Evolutionary conservation across 2,797 vertebrate species (phyloP).

Genomic region (Sternotherus odoratus): DNA sequence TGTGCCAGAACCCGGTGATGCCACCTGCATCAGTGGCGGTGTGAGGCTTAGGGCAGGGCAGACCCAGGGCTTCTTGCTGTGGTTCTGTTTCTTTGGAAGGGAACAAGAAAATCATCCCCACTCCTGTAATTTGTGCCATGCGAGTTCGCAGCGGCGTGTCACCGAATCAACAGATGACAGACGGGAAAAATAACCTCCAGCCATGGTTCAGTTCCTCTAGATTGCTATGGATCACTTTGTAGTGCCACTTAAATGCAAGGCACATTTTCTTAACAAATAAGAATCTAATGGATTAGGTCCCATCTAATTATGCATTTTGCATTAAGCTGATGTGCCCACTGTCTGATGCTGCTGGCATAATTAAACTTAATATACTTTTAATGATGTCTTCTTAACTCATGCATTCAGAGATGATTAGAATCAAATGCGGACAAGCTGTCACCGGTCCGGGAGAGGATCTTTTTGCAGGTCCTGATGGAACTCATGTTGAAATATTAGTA

Average conservation of each 20-base stretch:
- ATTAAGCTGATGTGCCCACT: conserved; percentile 67
- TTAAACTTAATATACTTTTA: conserved; percentile 86
- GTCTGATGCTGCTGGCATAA: conserved; percentile 78
- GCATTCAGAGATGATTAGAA: conserved; percentile 79
- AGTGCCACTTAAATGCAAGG: conserved; percentile 59
- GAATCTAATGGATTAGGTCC: conserved; percentile 78
- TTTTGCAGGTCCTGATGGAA: conserved; percentile 21
- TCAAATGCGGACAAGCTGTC: conserved; percentile 75
- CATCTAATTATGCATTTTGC: conserved; percentile 81
- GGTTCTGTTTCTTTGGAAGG: background rate
- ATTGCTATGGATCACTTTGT: conserved; percentile 1
- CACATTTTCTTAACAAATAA: conserved; percentile 80
- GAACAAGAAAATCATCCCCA: background rate
- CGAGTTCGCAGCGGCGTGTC: rapidly evolving
- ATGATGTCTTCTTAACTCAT: conserved; percentile 83
- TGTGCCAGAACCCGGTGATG: background rate
- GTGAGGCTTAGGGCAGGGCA: background rate
- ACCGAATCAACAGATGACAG: background rate
- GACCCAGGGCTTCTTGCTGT: background rate
- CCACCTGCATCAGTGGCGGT: background rate
- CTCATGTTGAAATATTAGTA: conserved; percentile 71
- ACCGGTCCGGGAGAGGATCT: conserved; percentile 65
- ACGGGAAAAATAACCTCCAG: background rate
- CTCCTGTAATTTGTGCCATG: background rate
- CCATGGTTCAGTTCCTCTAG: background rate